Evolutionary conservation across 1,140 invertebrate species (phyloP), one percentile per base, ranked within the genome.

Genomic region (Habropoda laboriosa): DNA sequence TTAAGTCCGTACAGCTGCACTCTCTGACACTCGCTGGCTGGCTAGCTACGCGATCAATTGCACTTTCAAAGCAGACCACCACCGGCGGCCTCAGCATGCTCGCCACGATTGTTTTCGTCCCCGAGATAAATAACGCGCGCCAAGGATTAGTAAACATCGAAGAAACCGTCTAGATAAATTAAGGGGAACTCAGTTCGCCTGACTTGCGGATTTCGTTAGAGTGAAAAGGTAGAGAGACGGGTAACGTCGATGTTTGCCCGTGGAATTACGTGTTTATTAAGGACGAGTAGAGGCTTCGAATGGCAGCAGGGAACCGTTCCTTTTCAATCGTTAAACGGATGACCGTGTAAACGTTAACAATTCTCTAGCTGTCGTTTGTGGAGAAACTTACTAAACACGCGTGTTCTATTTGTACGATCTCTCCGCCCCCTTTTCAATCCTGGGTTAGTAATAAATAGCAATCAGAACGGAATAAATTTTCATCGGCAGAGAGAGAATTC

Each of bases 1-100:
- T 71, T 60, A 32, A 45, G 24, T 60, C 61, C 66, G 64, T 58
- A 13, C 74, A n/a, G 16, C 57, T 27, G 51, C 66, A 42, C 42
- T 53, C 32, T 63, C 38, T 5, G 68, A 61, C 35, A 10, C 38
- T 35, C n/a, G 45, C 53, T 51, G 27, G n/a, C n/a, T n/a, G n/a
- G n/a, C n/a, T n/a, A n/a, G n/a, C n/a, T n/a, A n/a, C 47, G 45
- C 58, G 49, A 79, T 79, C 68, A 64, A 79, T 79, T 32, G 70
- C 70, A 45, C 57, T 63, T 73, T 63, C 47, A 18, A 73, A 79
- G 18, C 18, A 42, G 49, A 38, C 32, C n/a, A 18, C 10, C 57
- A 21, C 13, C 18, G 13, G 4, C 21, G 3, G 7, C 12, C 13
- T 13, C 55, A 30, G 18, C 2, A 13, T 21, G 6, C 8, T 18